These are phyloP conservation scores for Kradibia gibbosae DNA, from an alignment of 1,140 invertebrate species.

Conservation along the genomic window DNA sequence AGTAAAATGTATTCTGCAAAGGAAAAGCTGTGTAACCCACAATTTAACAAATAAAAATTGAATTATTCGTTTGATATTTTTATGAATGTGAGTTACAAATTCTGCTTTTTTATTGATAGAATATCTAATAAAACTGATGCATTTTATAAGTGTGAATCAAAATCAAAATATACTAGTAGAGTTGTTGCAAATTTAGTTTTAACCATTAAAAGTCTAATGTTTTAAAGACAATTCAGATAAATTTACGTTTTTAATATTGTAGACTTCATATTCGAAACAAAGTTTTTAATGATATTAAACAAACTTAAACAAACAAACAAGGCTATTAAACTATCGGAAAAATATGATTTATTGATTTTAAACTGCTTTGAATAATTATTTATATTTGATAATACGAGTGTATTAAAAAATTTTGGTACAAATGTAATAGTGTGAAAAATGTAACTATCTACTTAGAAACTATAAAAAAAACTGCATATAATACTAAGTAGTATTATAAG, in stretches of 20 bases:
- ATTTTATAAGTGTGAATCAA: conserved; percentile 56
- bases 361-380: too few relatives aligned
- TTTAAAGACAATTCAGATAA: conserved; percentile 47
- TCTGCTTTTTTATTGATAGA: conserved; percentile 47
- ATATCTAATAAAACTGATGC: conserved; percentile 15
- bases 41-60: conserved; percentile 53
- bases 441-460: too few relatives aligned
- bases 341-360: too few relatives aligned
- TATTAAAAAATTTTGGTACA: too few relatives aligned
- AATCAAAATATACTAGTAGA: conserved; percentile 70
- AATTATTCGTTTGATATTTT: conserved; percentile 43
- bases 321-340: too few relatives aligned
- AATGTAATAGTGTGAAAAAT: too few relatives aligned
- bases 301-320: too few relatives aligned
- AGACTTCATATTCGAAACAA: conserved; percentile 52
- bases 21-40: conserved; percentile 45
- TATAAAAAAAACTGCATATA: too few relatives aligned
- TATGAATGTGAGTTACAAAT: conserved; percentile 42
- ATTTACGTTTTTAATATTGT: conserved; percentile 50
- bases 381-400: too few relatives aligned
- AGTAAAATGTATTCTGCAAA: conserved; percentile 60
- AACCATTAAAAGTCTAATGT: conserved; percentile 63
- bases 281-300: not conserved
- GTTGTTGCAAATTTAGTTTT: conserved; percentile 71
- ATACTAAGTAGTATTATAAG: too few relatives aligned